A percentile compares a stretch with the other conserved stretches of the same genome.
phyloP scores from a whole-genome alignment of 2,888 invertebrate species.

The Listrodromus nycthemerus region DNA sequence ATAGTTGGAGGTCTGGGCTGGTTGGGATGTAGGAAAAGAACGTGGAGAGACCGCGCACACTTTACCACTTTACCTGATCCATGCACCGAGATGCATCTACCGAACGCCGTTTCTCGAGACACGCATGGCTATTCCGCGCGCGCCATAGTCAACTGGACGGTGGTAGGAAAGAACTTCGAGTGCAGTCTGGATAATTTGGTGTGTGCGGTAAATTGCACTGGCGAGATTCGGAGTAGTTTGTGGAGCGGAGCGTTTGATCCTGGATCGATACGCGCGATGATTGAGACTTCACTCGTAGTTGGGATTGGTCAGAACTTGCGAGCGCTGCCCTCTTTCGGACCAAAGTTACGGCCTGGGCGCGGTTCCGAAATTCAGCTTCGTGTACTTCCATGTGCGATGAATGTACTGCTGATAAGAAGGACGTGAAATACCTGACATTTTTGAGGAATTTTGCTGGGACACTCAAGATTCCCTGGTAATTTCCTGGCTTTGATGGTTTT shows the following conservation, averaged over 20 bases:
- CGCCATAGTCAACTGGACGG: conserved; percentile 5
- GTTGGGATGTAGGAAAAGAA: conserved; percentile 27
- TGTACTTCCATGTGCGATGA: too few relatives aligned
- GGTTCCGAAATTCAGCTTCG: too few relatives aligned
- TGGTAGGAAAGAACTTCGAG: background rate
- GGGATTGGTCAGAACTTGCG: too few relatives aligned
- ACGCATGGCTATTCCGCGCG: background rate
- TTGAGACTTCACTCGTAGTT: too few relatives aligned
- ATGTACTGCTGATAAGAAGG: too few relatives aligned
- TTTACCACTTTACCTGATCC: conserved; percentile 43
- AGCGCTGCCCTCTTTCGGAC: too few relatives aligned
- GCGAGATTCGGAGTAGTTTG: background rate
- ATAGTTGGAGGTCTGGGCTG: conserved; percentile 10
- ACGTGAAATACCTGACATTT: too few relatives aligned
- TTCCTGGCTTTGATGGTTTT: too few relatives aligned
- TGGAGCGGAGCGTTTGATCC: background rate
- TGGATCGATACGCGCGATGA: background rate
- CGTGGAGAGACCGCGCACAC: conserved; percentile 26
- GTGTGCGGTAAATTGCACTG: background rate
- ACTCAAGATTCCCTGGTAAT: background rate
- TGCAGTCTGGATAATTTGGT: background rate
- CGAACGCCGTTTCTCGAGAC: background rate
- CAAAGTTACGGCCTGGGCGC: too few relatives aligned
- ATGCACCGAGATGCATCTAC: conserved; percentile 25
- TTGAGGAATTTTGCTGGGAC: background rate